A percentile compares a stretch with the other conserved stretches of the same genome.
Conservation (phyloP, 2,797 vertebrate genomes). For the Syndactyla subalaris region DNA sequence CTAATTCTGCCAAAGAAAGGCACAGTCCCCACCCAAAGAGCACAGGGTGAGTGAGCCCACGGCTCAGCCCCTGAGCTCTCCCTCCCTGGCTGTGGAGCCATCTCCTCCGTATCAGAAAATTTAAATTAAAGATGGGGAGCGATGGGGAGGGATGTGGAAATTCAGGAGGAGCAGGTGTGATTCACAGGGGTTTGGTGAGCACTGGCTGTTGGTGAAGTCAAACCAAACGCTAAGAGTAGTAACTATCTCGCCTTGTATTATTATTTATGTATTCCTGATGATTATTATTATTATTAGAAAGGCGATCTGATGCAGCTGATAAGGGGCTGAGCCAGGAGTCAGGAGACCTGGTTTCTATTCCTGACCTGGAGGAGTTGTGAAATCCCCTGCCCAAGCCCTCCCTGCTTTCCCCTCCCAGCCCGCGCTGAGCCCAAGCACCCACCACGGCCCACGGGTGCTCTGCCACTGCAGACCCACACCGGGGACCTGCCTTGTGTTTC, state of each 20-base stretch:
- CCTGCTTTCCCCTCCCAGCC: neutral
- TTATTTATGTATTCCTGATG: constrained; percentile 61
- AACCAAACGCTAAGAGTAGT: neutral
- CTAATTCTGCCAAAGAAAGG: neutral
- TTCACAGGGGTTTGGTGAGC: constrained; percentile 10
- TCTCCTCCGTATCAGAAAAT: neutral
- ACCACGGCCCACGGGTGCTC: neutral
- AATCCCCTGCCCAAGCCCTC: neutral
- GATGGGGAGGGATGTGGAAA: neutral
- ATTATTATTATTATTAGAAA: constrained; percentile 67
- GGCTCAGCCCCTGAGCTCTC: neutral
- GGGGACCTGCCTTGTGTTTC: neutral
- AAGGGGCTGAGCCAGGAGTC: constrained; percentile 26
- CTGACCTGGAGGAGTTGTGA: constrained; percentile 41
- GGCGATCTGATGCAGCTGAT: neutral
- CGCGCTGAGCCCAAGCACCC: neutral
- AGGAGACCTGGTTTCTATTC: constrained; percentile 59
- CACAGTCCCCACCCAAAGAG: neutral
- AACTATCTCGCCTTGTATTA: constrained; percentile 40
- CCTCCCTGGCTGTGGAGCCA: neutral
- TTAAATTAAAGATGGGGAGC: neutral
- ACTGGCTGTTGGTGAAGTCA: neutral
- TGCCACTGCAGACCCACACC: neutral
- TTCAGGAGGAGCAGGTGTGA: constrained; percentile 23
- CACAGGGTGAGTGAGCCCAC: neutral